Evolutionary conservation across 2,888 invertebrate genomes (phyloP), one percentile per base, ranked within the genome.

Genomic region (Tenthredo livida): DNA sequence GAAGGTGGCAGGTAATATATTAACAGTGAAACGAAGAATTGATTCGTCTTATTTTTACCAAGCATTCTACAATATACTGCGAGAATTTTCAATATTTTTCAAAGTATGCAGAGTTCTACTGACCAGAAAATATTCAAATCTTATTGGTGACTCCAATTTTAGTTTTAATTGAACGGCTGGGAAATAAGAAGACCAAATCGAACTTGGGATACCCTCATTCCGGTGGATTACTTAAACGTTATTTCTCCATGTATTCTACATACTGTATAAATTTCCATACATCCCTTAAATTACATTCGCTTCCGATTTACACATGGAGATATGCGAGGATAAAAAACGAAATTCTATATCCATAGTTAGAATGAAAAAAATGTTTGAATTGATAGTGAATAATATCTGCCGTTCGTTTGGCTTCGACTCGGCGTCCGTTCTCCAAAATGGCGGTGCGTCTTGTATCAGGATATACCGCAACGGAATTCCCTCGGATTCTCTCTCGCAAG

Each of bases 361-460:
- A 80, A 80, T 10, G 29, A n/a, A 10, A 37, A n/a, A 21, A 37
- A 21, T 4, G 5, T 40, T 29, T n/a, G 83, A 65, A 61, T 67
- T 50, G 33, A 54, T 80, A 70, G 21, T 6, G 67, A 83, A 70
- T 17, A 17, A 83, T 83, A 40, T 70, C n/a, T 77, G 17, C 5
- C 15, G 54, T 25, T 17, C n/a, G 80, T 65, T 61, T 65, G 61
- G 61, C 15, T 80, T 33, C 47, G 83, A n/a, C 40, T 47, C 67
- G 43, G 65, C 65, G 67, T 83, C 47, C 47, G 83, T 83, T 83
- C 83, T 83, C 83, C 83, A 83, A 83, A 83, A 83, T 83, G 83
- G 83, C 83, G 83, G 65, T 67, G 65, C 47, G 67, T 67, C 61
- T 47, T 58, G 83, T 50, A 47, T 29, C 61, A 50, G 77, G 37